Percentiles rank a stretch among this genome's conserved stretches.
Conservation (phyloP, 2,888 invertebrate genomes). For the Drosophila testacea region DNA sequence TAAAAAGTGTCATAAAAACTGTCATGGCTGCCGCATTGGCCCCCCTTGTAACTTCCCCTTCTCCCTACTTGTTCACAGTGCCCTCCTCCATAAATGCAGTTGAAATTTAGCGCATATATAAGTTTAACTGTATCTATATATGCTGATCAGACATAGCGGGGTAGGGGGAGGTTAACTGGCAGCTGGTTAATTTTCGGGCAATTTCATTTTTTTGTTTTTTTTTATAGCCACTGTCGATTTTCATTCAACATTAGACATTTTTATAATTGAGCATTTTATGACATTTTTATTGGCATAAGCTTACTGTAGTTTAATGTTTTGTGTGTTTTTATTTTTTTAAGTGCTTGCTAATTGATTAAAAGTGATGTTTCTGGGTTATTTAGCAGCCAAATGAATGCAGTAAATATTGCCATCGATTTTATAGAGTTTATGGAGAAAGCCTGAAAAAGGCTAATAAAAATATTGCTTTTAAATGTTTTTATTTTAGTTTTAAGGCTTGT, state of each 20-base stretch:
- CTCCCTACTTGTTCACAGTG: neutral
- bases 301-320: slow-evolving; percentile 10
- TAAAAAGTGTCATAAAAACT: slow-evolving; percentile 75
- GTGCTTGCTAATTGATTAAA: slow-evolving; percentile 63
- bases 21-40: slow-evolving; percentile 53
- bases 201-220: slow-evolving; percentile 3
- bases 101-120: slow-evolving; percentile 58
- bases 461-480: neutral
- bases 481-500: neutral
- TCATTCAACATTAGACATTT: slow-evolving; percentile 15
- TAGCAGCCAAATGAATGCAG: slow-evolving; percentile 13
- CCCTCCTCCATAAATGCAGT: slow-evolving; percentile 48
- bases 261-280: slow-evolving; percentile 19
- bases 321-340: slow-evolving; percentile 22
- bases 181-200: slow-evolving; percentile 25
- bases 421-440: neutral
- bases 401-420: slow-evolving; percentile 10
- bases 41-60: neutral
- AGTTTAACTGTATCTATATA: slow-evolving; percentile 12
- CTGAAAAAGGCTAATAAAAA: too few species aligned
- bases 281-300: slow-evolving; percentile 9
- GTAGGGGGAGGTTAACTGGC: neutral
- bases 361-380: slow-evolving; percentile 26
- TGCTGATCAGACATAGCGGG: neutral
- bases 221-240: slow-evolving; percentile 16